Base-by-base conservation (phyloP, 2,888 invertebrate species). In the Alcis repandata region DNA sequence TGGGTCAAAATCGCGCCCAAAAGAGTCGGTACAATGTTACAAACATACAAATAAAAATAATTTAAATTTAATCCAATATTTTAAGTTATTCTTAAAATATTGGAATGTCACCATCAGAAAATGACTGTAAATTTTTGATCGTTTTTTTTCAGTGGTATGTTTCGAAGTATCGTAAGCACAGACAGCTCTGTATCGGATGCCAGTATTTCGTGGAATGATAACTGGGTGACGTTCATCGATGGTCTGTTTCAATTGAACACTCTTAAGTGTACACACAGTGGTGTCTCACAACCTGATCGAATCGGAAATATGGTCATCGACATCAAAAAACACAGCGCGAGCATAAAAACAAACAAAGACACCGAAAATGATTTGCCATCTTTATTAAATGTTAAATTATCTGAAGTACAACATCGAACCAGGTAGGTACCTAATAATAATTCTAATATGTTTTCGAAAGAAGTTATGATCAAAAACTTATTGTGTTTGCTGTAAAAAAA, bases 161-260 rank as follows among this genome's bases (percentile, higher is more conserved):
- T 86, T 63, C 73, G 76, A 3, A 78, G 75, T 56, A 79, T 87
- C n/a, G 54, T 51, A 7, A 59, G 60, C 3, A 57, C 70, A 2
- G 73, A 79, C 58, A 51, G 68, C 9, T 54, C 68, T 0, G 56
- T 84, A 11, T 83, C 75, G 1, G 73, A 77, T 15, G 92, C 87
- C 1, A 59, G 74, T 19, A 68, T 94, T 0, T 80, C 83, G 38
- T 97, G 97, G 97, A 89, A 92, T 13, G 94, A 95, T 60, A 96
- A 97, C 82, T 98, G 97, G 97, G 95, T 96, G 0, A 94, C 96
- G 1, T 96, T 97, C 77, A 91, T 98, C 76, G 98, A 98, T 83
- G 95, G 96, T 0, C 94, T 98, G 94, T 87, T 98, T 17, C 98
- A 98, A 88, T 94, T 96, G 67, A 92, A 95, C 48, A 93, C 96